A percentile compares a stretch with the other conserved stretches of the same genome.
Evolutionary conservation across 2,797 vertebrate genomes (phyloP).

Genomic region (Tiaroga cobitis): DNA sequence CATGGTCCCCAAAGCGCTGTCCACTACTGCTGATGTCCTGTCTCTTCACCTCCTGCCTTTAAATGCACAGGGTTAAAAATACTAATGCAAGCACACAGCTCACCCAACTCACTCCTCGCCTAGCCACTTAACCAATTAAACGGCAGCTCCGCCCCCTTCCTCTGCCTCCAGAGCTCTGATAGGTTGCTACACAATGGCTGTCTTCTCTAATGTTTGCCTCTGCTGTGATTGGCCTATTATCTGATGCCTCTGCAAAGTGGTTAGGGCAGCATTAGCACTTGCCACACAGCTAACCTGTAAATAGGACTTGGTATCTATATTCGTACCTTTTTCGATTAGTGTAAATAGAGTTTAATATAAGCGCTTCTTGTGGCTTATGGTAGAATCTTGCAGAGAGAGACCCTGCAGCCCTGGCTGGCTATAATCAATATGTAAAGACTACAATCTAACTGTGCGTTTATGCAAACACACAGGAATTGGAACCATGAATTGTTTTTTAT

Average conservation of each 20-base stretch:
- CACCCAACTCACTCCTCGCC: slow-evolving; percentile 30
- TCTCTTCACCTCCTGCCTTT: slow-evolving; percentile 60
- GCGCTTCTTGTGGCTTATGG: slow-evolving; percentile 21
- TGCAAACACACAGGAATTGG: slow-evolving; percentile 13
- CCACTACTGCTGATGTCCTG: slow-evolving; percentile 58
- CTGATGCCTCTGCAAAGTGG: slow-evolving; percentile 45
- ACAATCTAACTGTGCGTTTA: neutral
- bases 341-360: slow-evolving; percentile 57
- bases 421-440: slow-evolving; percentile 11
- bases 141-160: slow-evolving; percentile 30
- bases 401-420: slow-evolving; percentile 45
- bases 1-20: slow-evolving; percentile 55
- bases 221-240: slow-evolving; percentile 41
- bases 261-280: slow-evolving; percentile 40
- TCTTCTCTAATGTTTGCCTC: slow-evolving; percentile 40
- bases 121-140: slow-evolving; percentile 51
- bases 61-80: slow-evolving; percentile 54
- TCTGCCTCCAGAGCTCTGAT: slow-evolving; percentile 42
- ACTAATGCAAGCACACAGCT: slow-evolving; percentile 49
- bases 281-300: slow-evolving; percentile 50
- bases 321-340: slow-evolving; percentile 51
- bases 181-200: slow-evolving; percentile 45
- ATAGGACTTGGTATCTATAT: slow-evolving; percentile 54
- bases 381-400: slow-evolving; percentile 39
- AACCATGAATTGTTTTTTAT: neutral